Base-by-base conservation (phyloP, 1,140 invertebrate species). In the Drosophila nebulosa region DNA sequence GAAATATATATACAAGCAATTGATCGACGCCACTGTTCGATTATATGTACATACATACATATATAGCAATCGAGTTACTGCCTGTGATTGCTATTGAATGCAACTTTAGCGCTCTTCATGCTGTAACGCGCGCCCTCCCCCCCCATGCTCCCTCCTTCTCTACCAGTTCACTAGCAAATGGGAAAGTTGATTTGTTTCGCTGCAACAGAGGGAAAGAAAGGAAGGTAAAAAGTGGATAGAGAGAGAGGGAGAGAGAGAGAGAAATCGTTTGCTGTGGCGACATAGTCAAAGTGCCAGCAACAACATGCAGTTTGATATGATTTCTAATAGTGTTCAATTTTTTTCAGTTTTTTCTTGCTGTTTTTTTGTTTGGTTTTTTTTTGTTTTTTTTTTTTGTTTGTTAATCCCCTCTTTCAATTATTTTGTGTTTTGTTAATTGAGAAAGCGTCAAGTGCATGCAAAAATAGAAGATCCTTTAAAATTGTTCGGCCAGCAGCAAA, bases 101-200 rank as follows among this genome's bases (percentile, higher is more conserved):
- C 69, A 86, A 56, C 74, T 80, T 55, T 81, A 76, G 64, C 65
- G 73, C 73, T 83, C 73, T 83, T 68, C 71, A 72, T 73, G 53
- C 60, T 69, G 80, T 64, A 86, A 70, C 60, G 71, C n/a, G n/a
- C n/a, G n/a, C n/a, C n/a, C n/a, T n/a, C n/a, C n/a, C n/a, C 74
- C 60, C 16, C 7, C 14, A 3, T 14, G 14, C n/a, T n/a, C n/a
- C 36, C 39, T 3, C 1, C 12, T 36, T 0, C 7, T 18, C 39
- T 30, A 9, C 64, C 70, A 62, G 65, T 12, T 32, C 10, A 32
- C 9, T 58, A 62, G 65, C 60, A 51, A 76, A 74, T 53, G 76
- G 72, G 32, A 85, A 84, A 80, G 68, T 85, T 84, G 77, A 84
- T 84, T 84, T 80, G 73, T 86, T 84, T 86, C 77, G 81, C 73